These are phyloP conservation scores for Acridotheres tristis DNA, from an alignment of 2,797 vertebrate genomes.

Conservation along the genomic window DNA sequence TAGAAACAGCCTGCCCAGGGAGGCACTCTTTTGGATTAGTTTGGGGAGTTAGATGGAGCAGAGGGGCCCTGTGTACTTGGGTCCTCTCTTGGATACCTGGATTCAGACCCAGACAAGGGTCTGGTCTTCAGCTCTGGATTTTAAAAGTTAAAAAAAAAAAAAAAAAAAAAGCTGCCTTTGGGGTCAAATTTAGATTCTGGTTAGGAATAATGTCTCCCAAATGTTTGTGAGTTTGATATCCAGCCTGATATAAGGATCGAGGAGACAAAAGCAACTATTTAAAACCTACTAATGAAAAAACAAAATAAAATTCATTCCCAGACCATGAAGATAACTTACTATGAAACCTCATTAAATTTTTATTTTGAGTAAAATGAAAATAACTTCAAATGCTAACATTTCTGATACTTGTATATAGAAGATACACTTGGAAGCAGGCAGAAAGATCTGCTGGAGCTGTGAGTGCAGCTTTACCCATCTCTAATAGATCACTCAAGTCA, in stretches of 20 bases:
- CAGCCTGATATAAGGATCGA: not conserved
- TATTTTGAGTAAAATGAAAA: not conserved
- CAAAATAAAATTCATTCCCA: not conserved
- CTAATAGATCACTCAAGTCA: not conserved
- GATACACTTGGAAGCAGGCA: not conserved
- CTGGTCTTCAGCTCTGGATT: not conserved
- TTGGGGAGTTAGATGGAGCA: not conserved
- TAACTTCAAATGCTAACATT: not conserved
- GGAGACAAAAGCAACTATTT: not conserved
- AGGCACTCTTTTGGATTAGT: not conserved
- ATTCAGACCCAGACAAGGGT: not conserved
- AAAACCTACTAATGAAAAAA: not conserved
- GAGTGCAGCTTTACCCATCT: not conserved
- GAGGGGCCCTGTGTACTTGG: not conserved
- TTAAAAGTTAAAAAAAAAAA: not conserved
- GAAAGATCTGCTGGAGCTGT: not conserved
- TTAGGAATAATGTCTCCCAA: not conserved
- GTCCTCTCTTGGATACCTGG: not conserved
- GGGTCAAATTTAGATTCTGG: not conserved
- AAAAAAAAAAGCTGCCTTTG: not conserved
- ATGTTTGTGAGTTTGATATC: not conserved
- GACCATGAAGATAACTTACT: not conserved
- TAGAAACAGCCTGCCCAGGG: conserved; percentile 23
- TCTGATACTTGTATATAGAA: not conserved
- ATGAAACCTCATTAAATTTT: not conserved